Evolutionary conservation across 2,113 vertebrate species (phyloP).

Genomic region (Ariopsis seemanni): DNA sequence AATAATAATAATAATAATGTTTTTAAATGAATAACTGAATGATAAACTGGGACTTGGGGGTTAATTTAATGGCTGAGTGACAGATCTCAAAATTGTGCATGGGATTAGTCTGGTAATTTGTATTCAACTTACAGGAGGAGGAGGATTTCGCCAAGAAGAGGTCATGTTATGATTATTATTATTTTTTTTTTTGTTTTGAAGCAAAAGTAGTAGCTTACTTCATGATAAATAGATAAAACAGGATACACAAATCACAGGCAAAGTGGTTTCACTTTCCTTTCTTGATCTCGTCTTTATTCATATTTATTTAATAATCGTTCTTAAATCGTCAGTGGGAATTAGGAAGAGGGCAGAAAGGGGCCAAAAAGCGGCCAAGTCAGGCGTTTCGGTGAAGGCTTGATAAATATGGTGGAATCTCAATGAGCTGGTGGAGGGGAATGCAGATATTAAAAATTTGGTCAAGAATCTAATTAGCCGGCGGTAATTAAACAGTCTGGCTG

Average conservation of each 20-base stretch:
- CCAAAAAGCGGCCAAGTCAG: conserved; percentile 79
- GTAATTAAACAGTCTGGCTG: conserved; percentile 99
- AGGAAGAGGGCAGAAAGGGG: conserved; percentile 69
- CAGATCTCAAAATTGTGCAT: background rate
- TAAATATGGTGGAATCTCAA: conserved; percentile 99
- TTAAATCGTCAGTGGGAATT: conserved; percentile 84
- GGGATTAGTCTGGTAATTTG: conserved; percentile 62
- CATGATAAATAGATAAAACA: conserved; percentile 72
- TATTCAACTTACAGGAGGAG: conserved; percentile 69
- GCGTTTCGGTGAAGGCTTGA: conserved; percentile 92
- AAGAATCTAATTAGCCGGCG: conserved; percentile 99
- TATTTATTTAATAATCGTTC: conserved; percentile 88
- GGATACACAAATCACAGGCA: conserved; percentile 73
- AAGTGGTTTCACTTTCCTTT: conserved; percentile 38
- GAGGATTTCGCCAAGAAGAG: conserved; percentile 80
- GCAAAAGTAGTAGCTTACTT: conserved; percentile 70
- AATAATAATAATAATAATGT: too few relatives aligned
- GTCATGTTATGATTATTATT: conserved; percentile 67
- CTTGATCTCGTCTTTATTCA: conserved; percentile 72
- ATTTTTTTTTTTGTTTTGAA: conserved; percentile 82
- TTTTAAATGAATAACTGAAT: too few relatives aligned
- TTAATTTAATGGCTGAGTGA: conserved; percentile 8
- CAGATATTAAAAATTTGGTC: conserved; percentile 99
- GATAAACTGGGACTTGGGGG: background rate
- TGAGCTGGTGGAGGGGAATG: conserved; percentile 93